Evolutionary conservation across 2,113 vertebrate genomes (phyloP).

Genomic region (Aphyosemion australe): DNA sequence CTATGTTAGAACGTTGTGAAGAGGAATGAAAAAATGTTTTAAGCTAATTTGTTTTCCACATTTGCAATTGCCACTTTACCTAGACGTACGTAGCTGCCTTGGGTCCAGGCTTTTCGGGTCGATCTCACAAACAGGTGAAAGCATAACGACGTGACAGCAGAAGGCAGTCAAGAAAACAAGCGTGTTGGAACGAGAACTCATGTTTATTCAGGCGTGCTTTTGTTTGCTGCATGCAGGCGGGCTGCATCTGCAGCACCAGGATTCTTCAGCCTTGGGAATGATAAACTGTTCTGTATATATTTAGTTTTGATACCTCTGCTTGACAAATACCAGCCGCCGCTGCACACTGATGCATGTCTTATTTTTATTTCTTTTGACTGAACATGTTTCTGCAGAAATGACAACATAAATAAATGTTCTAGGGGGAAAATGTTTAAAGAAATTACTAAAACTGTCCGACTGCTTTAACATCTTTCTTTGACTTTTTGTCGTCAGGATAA

Average conservation of each 20-base stretch:
- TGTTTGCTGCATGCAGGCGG: not conserved
- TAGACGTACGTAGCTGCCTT: not conserved
- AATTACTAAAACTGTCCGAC: not conserved
- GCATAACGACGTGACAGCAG: not conserved
- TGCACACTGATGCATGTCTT: not conserved
- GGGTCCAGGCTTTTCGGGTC: not conserved
- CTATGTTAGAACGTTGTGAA: too few species aligned
- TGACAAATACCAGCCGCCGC: not conserved
- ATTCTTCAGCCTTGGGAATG: not conserved
- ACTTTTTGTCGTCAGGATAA: not conserved
- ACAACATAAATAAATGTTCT: not conserved
- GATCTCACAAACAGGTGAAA: not conserved
- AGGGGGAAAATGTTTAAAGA: not conserved
- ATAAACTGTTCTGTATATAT: not conserved
- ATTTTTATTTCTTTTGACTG: not conserved
- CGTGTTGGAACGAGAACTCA: not conserved
- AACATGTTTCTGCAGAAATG: not conserved
- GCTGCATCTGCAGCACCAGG: not conserved
- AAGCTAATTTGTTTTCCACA: too few species aligned
- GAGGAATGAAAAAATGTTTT: too few species aligned
- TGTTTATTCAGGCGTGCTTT: not conserved
- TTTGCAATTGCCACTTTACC: too few species aligned
- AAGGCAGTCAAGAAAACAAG: not conserved
- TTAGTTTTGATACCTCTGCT: not conserved
- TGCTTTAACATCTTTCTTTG: not conserved